Evolutionary conservation across 2,113 vertebrate species (phyloP).

Genomic region (Haliaeetus leucogaster): DNA sequence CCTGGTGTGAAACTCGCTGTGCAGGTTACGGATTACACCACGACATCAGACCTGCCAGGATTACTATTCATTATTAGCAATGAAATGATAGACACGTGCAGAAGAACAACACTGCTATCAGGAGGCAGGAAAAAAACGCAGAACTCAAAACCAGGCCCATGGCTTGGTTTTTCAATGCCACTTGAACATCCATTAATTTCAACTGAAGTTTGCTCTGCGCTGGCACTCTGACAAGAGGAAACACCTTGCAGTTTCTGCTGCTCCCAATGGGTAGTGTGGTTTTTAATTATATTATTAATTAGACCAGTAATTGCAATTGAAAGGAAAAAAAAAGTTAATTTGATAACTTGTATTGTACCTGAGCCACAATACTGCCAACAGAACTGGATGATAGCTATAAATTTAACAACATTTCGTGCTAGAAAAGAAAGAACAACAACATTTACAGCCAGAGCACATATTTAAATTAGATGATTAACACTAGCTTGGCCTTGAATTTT

Average conservation of each 20-base stretch:
- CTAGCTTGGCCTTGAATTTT: not conserved
- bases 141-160: not conserved
- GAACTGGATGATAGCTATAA: not conserved
- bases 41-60: not conserved
- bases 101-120: not conserved
- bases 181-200: not conserved
- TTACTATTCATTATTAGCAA: not conserved
- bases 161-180: not conserved
- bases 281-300: not conserved
- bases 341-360: not conserved
- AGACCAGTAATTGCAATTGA: not conserved
- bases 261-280: not conserved
- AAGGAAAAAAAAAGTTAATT: not conserved
- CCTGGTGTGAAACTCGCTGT: accelerated
- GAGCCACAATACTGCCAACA: not conserved
- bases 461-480: not conserved
- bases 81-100: not conserved
- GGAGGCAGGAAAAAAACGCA: not conserved
- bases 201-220: not conserved
- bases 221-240: not conserved
- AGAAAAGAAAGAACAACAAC: not conserved
- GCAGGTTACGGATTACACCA: not conserved
- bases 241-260: not conserved
- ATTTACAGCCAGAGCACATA: not conserved
- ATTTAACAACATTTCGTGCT: not conserved